These are phyloP conservation scores for Myoxocephalus aenaeus DNA, from an alignment of 2,797 vertebrate species.

Conservation along the genomic window DNA sequence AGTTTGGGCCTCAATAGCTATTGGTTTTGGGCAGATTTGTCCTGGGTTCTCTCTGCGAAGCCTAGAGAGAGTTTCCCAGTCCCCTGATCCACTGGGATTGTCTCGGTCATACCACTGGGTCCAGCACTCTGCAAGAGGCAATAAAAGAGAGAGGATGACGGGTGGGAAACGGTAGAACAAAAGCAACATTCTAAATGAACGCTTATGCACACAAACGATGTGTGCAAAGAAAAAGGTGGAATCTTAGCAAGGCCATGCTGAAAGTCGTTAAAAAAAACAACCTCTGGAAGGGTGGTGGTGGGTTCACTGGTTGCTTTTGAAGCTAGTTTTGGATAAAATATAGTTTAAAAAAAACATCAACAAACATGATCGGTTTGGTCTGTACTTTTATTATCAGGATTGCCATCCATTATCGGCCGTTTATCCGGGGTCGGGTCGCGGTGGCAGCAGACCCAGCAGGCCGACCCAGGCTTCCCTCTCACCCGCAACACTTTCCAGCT, in stretches of 20 bases:
- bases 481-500: too few relatives aligned
- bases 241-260: too few relatives aligned
- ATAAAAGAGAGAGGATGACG: neutral
- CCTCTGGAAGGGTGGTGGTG: too few relatives aligned
- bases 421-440: too few relatives aligned
- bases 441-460: too few relatives aligned
- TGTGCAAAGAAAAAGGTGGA: too few relatives aligned
- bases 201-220: neutral
- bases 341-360: neutral
- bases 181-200: neutral
- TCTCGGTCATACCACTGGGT: slow-evolving; percentile 67
- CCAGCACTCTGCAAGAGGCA: slow-evolving; percentile 30
- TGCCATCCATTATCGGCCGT: too few relatives aligned
- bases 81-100: slow-evolving; percentile 43
- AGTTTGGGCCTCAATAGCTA: slow-evolving; percentile 24
- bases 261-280: too few relatives aligned
- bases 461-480: too few relatives aligned
- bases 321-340: too few relatives aligned
- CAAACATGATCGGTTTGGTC: neutral
- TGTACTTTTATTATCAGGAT: neutral
- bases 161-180: neutral
- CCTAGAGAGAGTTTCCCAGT: slow-evolving; percentile 43
- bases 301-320: too few relatives aligned
- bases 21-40: slow-evolving; percentile 50
- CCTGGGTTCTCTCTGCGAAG: slow-evolving; percentile 35